phyloP scores from a whole-genome alignment of 2,888 invertebrate genomes.

The Micropterix aruncella region DNA sequence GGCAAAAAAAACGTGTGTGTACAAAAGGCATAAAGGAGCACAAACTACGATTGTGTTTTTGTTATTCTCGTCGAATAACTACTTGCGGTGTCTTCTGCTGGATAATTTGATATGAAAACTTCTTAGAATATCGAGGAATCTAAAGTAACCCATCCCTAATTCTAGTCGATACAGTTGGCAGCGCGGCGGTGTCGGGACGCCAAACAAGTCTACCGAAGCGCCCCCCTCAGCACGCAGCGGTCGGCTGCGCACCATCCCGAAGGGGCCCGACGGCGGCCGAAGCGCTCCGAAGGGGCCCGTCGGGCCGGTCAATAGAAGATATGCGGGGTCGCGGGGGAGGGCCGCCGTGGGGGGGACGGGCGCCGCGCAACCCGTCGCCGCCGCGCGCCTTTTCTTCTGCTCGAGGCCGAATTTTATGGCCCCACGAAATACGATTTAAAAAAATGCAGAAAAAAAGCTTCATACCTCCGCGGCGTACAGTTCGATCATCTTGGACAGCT shows the following conservation, averaged over 20 bases:
- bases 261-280: slow-evolving; percentile 28
- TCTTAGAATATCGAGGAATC: too few relatives aligned
- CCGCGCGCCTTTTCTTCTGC: too few relatives aligned
- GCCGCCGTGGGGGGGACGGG: neutral
- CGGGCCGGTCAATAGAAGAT: slow-evolving; percentile 41
- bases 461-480: neutral
- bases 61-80: too few relatives aligned
- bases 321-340: slow-evolving; percentile 26
- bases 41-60: too few relatives aligned
- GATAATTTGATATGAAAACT: too few relatives aligned
- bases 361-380: too few relatives aligned
- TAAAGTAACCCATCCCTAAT: too few relatives aligned
- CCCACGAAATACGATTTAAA: too few relatives aligned
- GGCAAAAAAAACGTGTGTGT: too few relatives aligned
- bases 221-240: slow-evolving; percentile 44
- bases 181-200: slow-evolving; percentile 40
- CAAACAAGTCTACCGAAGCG: slow-evolving; percentile 38
- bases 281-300: slow-evolving; percentile 34
- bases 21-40: too few relatives aligned
- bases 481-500: neutral
- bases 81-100: too few relatives aligned
- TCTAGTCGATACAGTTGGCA: slow-evolving; percentile 41
- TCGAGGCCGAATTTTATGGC: too few relatives aligned
- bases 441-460: neutral
- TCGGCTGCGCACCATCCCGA: slow-evolving; percentile 25